These are phyloP conservation scores for Xestia xanthographa DNA, from an alignment of 2,888 invertebrate genomes.

Conservation along the genomic window DNA sequence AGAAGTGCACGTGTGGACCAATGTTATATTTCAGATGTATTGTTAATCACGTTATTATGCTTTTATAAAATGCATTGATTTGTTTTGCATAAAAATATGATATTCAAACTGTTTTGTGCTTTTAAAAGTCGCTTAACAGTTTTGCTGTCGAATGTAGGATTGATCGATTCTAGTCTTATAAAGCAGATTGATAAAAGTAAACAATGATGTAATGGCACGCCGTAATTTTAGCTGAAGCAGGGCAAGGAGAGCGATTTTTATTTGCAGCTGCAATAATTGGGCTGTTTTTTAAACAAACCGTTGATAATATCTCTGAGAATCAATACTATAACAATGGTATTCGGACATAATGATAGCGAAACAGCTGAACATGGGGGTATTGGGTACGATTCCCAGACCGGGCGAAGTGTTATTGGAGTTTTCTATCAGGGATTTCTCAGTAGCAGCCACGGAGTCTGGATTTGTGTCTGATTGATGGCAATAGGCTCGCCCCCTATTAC, in stretches of 20 bases:
- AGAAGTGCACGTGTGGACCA: too few relatives aligned
- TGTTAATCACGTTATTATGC: not conserved
- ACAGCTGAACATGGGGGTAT: not conserved
- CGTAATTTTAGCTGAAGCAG: conserved; percentile 24
- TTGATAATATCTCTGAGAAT: not conserved
- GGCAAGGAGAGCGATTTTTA: conserved; percentile 35
- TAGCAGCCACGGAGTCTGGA: not conserved
- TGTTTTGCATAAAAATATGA: not conserved
- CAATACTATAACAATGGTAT: not conserved
- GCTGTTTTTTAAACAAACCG: not conserved
- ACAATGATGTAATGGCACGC: conserved; percentile 11
- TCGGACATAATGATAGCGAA: not conserved
- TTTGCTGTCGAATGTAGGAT: conserved; percentile 4
- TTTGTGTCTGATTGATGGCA: not conserved
- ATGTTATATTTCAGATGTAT: not conserved
- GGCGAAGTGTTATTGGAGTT: not conserved
- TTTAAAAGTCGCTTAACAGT: not conserved
- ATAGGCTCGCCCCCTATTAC: not conserved
- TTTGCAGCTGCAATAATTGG: conserved; percentile 15
- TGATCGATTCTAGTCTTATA: conserved; percentile 16
- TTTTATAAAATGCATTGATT: not conserved
- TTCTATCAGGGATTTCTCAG: not conserved
- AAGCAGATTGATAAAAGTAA: conserved; percentile 22
- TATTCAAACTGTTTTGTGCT: not conserved
- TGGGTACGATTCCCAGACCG: not conserved